Evolutionary conservation across 1,140 invertebrate species (phyloP).

Genomic region (Streblospio benedicti): DNA sequence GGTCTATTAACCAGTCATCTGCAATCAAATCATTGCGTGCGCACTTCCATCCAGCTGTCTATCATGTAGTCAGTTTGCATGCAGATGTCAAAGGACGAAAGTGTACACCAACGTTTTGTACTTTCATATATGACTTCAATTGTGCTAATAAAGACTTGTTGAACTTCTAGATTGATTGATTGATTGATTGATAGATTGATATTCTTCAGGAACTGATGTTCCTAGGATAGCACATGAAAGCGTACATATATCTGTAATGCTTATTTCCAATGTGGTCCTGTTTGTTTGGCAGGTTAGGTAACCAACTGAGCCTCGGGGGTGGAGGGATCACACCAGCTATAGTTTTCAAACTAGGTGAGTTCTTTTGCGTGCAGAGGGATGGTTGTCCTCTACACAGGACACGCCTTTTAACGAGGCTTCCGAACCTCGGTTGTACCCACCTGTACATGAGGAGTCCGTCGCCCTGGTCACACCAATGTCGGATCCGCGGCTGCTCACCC

Average conservation of each 20-base stretch:
- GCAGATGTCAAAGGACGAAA: too few species aligned
- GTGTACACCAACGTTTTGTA: too few species aligned
- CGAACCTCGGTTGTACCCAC: conserved; percentile 84
- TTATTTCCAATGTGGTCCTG: neutral
- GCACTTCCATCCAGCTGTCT: too few species aligned
- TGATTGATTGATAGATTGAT: too few species aligned
- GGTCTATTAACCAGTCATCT: too few species aligned
- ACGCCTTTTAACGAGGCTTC: conserved; percentile 89
- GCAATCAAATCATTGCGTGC: too few species aligned
- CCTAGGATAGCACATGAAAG: too few species aligned
- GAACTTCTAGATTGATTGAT: too few species aligned
- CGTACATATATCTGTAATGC: neutral
- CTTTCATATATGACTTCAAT: too few species aligned
- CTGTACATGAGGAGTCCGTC: conserved; percentile 71
- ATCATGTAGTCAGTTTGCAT: too few species aligned
- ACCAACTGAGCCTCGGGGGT: neutral
- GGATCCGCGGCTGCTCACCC: conserved; percentile 40
- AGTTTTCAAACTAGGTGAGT: neutral
- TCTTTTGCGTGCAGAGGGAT: neutral
- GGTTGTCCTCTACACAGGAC: conserved; percentile 62
- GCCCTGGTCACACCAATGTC: conserved; percentile 88
- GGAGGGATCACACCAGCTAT: neutral
- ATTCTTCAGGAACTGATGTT: too few species aligned
- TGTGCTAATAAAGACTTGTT: too few species aligned
- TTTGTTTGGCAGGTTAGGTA: neutral